phyloP scores from a whole-genome alignment of 2,888 invertebrate genomes.

The Xylota segnis region DNA sequence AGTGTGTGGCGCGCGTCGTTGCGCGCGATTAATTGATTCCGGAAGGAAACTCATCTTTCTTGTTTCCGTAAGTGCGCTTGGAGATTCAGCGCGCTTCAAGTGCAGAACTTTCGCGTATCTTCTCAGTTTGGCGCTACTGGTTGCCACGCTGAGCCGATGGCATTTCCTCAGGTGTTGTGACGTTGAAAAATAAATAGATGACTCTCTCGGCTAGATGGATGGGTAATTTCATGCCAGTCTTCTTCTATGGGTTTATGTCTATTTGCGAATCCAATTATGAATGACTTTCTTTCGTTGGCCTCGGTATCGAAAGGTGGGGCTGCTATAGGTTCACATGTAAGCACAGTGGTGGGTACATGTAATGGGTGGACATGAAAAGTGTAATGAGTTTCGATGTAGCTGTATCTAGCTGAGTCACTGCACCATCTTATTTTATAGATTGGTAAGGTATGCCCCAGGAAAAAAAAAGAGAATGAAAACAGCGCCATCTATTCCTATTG shows the following conservation, averaged over 20 bases:
- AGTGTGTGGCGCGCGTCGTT: conserved; percentile 23
- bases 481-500: too few species aligned
- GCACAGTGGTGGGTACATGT: conserved; percentile 11
- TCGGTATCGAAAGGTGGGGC: not conserved
- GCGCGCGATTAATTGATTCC: conserved; percentile 82
- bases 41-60: conserved; percentile 84
- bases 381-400: too few species aligned
- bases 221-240: conserved; percentile 65
- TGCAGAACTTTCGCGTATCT: conserved; percentile 67
- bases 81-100: conserved; percentile 37
- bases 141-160: too few species aligned
- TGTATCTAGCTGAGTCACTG: too few species aligned
- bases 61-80: conserved; percentile 78
- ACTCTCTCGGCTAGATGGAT: conserved; percentile 41
- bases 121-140: conserved; percentile 58
- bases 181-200: conserved; percentile 44
- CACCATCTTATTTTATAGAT: too few species aligned
- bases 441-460: too few species aligned
- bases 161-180: conserved; percentile 46
- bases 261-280: conserved; percentile 62
- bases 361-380: too few species aligned
- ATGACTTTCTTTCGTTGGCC: conserved; percentile 63
- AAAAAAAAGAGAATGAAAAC: too few species aligned
- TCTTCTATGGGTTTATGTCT: conserved; percentile 57
- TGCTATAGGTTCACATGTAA: not conserved